Base-by-base conservation (phyloP, 2,888 invertebrate species). In the Xestia ashworthii region DNA sequence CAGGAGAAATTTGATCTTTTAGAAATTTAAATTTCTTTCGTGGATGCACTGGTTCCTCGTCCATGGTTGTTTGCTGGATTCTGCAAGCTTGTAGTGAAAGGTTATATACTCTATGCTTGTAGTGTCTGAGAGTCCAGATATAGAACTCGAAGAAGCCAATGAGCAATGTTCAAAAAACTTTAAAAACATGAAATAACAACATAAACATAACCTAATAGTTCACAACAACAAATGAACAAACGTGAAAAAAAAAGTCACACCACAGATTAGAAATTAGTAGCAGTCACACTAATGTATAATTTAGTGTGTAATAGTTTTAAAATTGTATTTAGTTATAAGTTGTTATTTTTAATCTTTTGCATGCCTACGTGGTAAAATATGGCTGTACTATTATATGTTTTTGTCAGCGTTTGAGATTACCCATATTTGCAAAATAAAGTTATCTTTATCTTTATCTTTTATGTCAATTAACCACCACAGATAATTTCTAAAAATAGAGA, bases 1-100 rank as follows among this genome's bases (percentile, higher is more conserved):
- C 96, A 85, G 98, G 97, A 41, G 98, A 98, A 25, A 99, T 97
- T 89, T 97, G 97, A 1, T 97, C 97, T 88, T 97, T 97, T 0
- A 97, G 91, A 12, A 95, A 95, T 80, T 96, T 96, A 89, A 98
- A 98, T 74, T 96, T 96, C 8, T 88, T 87, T 38, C 69, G 78
- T 0, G 80, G 88, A 76, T 90, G 91, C 78, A 81, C 87, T 8
- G 71, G 79, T 71, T 89, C 83, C 64, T 90, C 85, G 64, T 88
- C 88, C 94, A 93, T 94, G n/a, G 41, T n/a, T 66, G 4, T n/a
- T 71, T 64, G 22, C 6, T 60, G 22, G 22, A 22, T 69, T 55
- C 22, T 12, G 0, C 22, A 44, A 48, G 14, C 44, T 6, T 38
- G 19, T 48, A 67, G 25, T 50, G 19, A n/a, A n/a, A n/a, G n/a